Evolutionary conservation across 2,113 vertebrate genomes (phyloP), one percentile per base, ranked within the genome.

Genomic region (Vulpes ferrilata): DNA sequence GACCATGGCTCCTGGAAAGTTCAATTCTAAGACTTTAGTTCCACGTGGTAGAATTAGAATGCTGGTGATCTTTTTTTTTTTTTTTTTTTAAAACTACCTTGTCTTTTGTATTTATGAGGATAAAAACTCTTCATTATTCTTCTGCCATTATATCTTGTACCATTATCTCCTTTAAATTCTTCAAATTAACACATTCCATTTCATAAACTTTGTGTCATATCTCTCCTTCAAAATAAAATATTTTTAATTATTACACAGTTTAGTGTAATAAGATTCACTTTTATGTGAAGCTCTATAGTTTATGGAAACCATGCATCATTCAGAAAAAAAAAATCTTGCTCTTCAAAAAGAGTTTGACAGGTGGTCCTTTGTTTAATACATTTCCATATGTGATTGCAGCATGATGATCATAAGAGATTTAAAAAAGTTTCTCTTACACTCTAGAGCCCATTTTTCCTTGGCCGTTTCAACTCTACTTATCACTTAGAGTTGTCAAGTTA

Each of bases 41-140:
- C 19, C 7, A 38, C 5, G 1, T 1, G 7, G 2, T 53, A 0
- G 25, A 13, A 20, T 13, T 53, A 0, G 25, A 13, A 20, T 13
- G 1, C 23, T 32, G 27, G 11, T 27, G 23, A 12, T 60, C 23
- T 60, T 62, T 23, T 60, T 35, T 35, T 35, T 35, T 35, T 35
- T 35, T 35, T 35, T 35, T 35, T 62, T 23, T 55, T 15, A 7
- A 7, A 5, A 1, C 55, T n/a, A 92, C 1, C 16, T 65, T 88
- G 5, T 13, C 2, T 95, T 5, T 78, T 79, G 16, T 22, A 13
- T 64, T 71, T 88, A 74, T 12, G 9, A 80, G 81, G 7, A 15
- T 23, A 86, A 64, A 80, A 25, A 12, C 7, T n/a, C 82, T 62
- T 80, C 13, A 27, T 16, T 86, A 3, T n/a, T 87, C 13, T 22